Evolutionary conservation across 2,888 invertebrate species (phyloP).

Genomic region (Ligdia adustata): DNA sequence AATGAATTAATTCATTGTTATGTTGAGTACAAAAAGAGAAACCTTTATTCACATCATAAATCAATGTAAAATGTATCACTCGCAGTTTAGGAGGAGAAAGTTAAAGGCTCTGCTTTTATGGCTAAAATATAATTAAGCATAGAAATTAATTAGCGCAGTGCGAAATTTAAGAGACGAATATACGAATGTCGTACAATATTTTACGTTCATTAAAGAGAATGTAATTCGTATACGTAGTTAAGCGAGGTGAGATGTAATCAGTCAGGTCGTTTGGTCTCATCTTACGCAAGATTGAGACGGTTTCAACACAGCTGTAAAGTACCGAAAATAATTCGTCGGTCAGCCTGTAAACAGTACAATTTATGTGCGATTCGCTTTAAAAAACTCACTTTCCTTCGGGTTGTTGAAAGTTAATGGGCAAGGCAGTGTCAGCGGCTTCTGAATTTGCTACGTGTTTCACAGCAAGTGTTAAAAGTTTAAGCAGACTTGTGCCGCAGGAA

Average conservation of each 20-base stretch:
- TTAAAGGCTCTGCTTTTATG: slow-evolving; percentile 22
- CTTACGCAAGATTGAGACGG: slow-evolving; percentile 63
- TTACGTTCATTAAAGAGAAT: slow-evolving; percentile 41
- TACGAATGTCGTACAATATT: slow-evolving; percentile 31
- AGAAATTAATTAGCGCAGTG: slow-evolving; percentile 35
- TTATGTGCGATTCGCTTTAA: slow-evolving; percentile 64
- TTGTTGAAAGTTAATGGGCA: slow-evolving; percentile 57
- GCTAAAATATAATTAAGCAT: slow-evolving; percentile 27
- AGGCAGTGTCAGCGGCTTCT: slow-evolving; percentile 55
- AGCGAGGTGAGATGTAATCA: slow-evolving; percentile 54
- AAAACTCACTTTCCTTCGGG: slow-evolving; percentile 63
- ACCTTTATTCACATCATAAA: slow-evolving; percentile 22
- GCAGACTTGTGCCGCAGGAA: too few species aligned
- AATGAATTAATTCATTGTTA: slow-evolving; percentile 25
- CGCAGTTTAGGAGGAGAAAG: slow-evolving; percentile 32
- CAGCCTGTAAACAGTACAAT: slow-evolving; percentile 65
- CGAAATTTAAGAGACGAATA: slow-evolving; percentile 27
- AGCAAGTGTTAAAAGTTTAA: background rate
- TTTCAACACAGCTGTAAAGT: slow-evolving; percentile 72
- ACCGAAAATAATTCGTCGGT: slow-evolving; percentile 63
- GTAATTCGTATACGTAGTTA: slow-evolving; percentile 34
- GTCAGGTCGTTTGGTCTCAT: slow-evolving; percentile 47
- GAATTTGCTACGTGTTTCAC: slow-evolving; percentile 41
- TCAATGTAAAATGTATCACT: slow-evolving; percentile 26
- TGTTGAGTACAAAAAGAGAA: slow-evolving; percentile 20